phyloP scores from a whole-genome alignment of 2,797 vertebrate species.

The Naso thynnoides region DNA sequence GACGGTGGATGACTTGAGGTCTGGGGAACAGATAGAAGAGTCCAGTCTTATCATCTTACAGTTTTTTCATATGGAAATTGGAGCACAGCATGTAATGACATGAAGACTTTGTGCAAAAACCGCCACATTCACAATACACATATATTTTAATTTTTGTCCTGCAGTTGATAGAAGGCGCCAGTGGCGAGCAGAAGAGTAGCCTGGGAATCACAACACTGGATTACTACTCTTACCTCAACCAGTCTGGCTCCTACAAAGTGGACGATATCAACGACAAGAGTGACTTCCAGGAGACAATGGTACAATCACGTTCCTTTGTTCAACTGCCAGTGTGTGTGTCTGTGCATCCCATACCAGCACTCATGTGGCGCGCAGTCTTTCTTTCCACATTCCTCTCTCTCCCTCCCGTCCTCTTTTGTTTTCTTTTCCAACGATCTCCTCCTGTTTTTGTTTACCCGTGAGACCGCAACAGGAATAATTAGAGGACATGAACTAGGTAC shows the following conservation, averaged over 20 bases:
- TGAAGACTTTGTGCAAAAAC: not conserved
- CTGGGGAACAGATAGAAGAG: constrained; percentile 33
- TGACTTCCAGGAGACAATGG: constrained; percentile 96
- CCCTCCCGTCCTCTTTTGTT: constrained; percentile 46
- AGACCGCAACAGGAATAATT: constrained; percentile 73
- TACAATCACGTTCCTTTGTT: constrained; percentile 57
- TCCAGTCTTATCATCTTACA: constrained; percentile 16
- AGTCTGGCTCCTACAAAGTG: constrained; percentile 97
- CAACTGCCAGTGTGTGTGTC: constrained; percentile 9
- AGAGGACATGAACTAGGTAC: constrained; percentile 62
- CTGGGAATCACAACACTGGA: constrained; percentile 96
- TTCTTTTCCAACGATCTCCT: constrained; percentile 55
- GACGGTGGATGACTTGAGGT: constrained; percentile 47
- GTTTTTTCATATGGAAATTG: constrained; percentile 34
- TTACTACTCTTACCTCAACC: constrained; percentile 96
- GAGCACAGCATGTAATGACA: not conserved
- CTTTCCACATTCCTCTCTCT: constrained; percentile 36
- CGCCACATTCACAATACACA: not conserved
- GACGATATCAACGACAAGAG: constrained; percentile 96
- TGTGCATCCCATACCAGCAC: constrained; percentile 21
- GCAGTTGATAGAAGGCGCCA: constrained; percentile 96
- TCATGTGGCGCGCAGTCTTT: constrained; percentile 32
- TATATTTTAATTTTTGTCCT: constrained; percentile 15
- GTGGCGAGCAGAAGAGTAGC: constrained; percentile 90
- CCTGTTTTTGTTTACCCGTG: constrained; percentile 76